Evolutionary conservation across 2,113 vertebrate genomes (phyloP).

Genomic region (Mirza zaza): DNA sequence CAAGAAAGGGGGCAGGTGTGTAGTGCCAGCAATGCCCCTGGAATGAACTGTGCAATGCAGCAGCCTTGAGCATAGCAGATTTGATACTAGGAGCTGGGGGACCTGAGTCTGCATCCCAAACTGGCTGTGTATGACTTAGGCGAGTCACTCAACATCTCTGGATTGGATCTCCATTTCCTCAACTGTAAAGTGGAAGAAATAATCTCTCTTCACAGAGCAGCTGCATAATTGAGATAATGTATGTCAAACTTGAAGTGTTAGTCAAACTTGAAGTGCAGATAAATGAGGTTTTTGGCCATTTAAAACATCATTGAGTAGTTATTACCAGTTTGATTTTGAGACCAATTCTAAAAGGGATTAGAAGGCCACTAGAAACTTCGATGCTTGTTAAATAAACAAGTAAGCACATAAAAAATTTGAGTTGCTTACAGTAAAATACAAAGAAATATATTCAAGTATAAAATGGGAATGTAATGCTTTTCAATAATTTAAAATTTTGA

Average conservation of each 20-base stretch:
- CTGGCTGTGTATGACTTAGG: neutral
- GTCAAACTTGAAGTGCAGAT: neutral
- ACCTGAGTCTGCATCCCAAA: neutral
- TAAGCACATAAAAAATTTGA: neutral
- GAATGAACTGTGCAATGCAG: neutral
- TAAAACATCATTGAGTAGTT: neutral
- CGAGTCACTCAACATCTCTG: neutral
- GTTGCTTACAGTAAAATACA: neutral
- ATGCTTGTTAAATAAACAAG: neutral
- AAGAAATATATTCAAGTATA: neutral
- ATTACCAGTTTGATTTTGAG: neutral
- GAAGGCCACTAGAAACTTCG: neutral
- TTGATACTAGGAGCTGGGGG: neutral
- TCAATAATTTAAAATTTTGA: neutral
- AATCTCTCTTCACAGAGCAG: neutral
- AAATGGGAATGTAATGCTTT: neutral
- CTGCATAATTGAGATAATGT: neutral
- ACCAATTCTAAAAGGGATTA: neutral
- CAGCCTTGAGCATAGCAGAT: neutral
- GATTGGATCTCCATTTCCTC: neutral
- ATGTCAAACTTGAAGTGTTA: neutral
- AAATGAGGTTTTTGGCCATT: neutral
- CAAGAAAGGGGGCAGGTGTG: neutral
- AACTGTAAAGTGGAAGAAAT: neutral
- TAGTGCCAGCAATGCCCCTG: accelerated